Evolutionary conservation across 1,140 invertebrate species (phyloP).

Genomic region (Drosophila melanogaster): DNA sequence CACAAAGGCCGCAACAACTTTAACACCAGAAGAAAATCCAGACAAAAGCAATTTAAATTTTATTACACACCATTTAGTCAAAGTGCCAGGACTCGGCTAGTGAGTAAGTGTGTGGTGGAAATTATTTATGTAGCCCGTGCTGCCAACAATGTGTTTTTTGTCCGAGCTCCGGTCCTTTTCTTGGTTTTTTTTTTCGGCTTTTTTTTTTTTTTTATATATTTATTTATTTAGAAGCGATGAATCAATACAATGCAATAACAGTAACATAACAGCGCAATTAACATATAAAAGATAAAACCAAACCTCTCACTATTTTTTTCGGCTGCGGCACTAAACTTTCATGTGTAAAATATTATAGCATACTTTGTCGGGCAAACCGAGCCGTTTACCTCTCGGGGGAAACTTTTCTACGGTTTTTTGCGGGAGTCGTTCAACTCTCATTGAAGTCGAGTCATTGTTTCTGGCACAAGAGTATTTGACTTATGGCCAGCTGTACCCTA

Average conservation of each 20-base stretch:
- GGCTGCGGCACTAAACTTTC: slow-evolving; percentile 41
- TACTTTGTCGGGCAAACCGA: slow-evolving; percentile 50
- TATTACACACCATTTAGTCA: slow-evolving; percentile 76
- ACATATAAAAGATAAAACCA: too few species aligned
- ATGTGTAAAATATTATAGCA: slow-evolving; percentile 68
- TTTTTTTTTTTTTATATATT: too few species aligned
- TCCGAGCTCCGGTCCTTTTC: neutral
- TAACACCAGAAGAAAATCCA: slow-evolving; percentile 43
- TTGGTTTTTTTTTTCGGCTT: slow-evolving; percentile 8
- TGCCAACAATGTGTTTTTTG: slow-evolving; percentile 52
- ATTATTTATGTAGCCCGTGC: slow-evolving; percentile 66
- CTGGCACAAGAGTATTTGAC: slow-evolving; percentile 19
- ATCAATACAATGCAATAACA: too few species aligned
- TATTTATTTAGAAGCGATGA: too few species aligned
- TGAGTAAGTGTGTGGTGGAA: slow-evolving; percentile 46
- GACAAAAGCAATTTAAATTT: slow-evolving; percentile 78
- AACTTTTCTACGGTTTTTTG: slow-evolving; percentile 15
- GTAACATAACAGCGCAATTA: too few species aligned
- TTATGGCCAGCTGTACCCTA: slow-evolving; percentile 14
- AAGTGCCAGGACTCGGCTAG: slow-evolving; percentile 51
- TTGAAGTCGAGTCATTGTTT: slow-evolving; percentile 33
- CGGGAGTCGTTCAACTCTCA: slow-evolving; percentile 46
- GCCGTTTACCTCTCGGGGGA: slow-evolving; percentile 46
- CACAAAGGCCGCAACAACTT: slow-evolving; percentile 27
- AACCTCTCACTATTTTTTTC: too few species aligned